Base-by-base conservation (phyloP, 2,113 vertebrate genomes). In the Tachycineta bicolor region DNA sequence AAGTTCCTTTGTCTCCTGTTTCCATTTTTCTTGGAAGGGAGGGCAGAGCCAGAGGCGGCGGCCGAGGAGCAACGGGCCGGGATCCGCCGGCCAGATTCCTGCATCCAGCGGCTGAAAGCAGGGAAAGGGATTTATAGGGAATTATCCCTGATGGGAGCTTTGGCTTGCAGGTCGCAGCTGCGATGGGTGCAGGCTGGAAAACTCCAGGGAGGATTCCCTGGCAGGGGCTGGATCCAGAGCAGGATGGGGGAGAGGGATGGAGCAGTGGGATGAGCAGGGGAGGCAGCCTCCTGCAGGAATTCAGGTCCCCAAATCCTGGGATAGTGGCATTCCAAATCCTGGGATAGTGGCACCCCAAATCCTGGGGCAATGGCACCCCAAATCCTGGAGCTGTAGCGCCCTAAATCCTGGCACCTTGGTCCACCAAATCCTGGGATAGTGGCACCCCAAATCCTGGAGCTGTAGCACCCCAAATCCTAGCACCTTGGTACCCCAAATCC, bases 21-120 rank as follows among this genome's bases (percentile, higher is more conserved):
- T 96, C 94, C 96, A 94, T 96, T 93, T 89, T 96, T 97, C 95
- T 96, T 97, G 97, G 97, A 96, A 63, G 67, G 65, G 75, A 95
- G 60, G 26, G 47, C 44, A 44, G 93, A 5, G 70, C 6, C 4
- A 53, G 85, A 94, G 96, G 96, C 46, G 44, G 88, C 11, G 77
- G 56, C 77, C 29, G 68, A 94, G 78, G 90, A 75, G 2, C 29
- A 2, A 9, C 0, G 25, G 55, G 41, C 65, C 39, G 4, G 47
- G 80, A 89, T 83, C 49, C 56, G 2, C 33, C 5, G 11, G 83
- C 84, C 90, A 15, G 87, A 34, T 79, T 91, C 71, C 94, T 94
- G 58, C 39, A 83, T 80, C 78, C 78, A 86, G 95, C 93, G 90
- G 86, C 96, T 9, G 55, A 49, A 33, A 89, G 70, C 76, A 34